Evolutionary conservation across 2,797 vertebrate genomes (phyloP).

Genomic region (Bufotes viridis): DNA sequence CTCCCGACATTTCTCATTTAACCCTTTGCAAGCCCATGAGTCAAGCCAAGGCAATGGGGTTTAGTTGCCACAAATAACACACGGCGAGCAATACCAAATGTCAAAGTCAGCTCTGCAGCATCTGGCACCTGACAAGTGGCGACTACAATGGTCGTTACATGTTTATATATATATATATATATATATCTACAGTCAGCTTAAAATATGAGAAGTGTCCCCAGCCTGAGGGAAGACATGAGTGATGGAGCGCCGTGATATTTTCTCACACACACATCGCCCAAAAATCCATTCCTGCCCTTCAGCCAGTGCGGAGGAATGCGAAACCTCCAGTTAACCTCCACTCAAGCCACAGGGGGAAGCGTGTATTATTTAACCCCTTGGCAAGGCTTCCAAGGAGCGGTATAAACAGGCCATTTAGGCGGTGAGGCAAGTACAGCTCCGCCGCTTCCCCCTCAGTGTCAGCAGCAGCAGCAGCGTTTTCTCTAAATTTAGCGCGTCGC

Average conservation of each 20-base stretch:
- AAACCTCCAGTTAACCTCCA: constrained; percentile 29
- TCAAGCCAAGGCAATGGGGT: no score
- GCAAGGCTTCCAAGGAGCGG: background rate
- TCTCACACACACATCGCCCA: background rate
- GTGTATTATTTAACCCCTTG: constrained; percentile 22
- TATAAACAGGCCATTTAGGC: background rate
- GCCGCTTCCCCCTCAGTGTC: background rate
- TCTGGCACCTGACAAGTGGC: background rate
- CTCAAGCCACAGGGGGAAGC: constrained; percentile 18
- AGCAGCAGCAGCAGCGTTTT: background rate
- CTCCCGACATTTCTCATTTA: background rate
- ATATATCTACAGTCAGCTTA: no score
- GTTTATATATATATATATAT: no score
- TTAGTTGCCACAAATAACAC: background rate
- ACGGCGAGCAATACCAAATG: background rate
- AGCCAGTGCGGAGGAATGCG: constrained; percentile 42
- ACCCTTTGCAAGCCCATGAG: background rate
- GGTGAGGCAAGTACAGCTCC: background rate
- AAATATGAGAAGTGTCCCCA: no score
- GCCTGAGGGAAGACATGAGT: background rate
- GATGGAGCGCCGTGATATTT: background rate
- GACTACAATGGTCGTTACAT: background rate
- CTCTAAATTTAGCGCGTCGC: constrained; percentile 42
- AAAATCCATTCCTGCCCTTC: background rate
- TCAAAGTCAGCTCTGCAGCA: background rate